Conservation (phyloP, 2,797 vertebrate species). For the Microctenopoma steveboyesi region DNA sequence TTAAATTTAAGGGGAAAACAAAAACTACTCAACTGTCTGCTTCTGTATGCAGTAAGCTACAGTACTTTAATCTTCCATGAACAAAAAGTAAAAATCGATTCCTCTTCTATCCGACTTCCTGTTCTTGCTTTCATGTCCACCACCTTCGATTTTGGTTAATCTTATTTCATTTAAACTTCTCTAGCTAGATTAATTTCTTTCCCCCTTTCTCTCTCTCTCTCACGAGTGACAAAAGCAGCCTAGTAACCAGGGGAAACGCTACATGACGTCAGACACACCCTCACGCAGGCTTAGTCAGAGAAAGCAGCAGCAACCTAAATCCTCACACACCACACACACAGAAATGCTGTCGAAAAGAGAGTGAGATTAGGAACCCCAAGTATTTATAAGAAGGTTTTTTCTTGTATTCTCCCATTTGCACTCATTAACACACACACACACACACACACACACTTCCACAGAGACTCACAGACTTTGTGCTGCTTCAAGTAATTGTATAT, state of each 20-base stretch:
- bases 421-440: slow-evolving; percentile 13
- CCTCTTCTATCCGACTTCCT: background rate
- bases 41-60: background rate
- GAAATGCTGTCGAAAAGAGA: slow-evolving; percentile 11
- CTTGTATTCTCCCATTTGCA: slow-evolving; percentile 50
- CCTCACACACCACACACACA: slow-evolving; percentile 16
- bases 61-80: slow-evolving; percentile 33
- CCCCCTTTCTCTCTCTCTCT: slow-evolving; percentile 1
- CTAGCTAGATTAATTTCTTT: slow-evolving; percentile 31
- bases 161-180: slow-evolving; percentile 23
- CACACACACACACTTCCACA: background rate
- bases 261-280: slow-evolving; percentile 57
- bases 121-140: slow-evolving; percentile 16
- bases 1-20: no score
- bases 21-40: background rate
- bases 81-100: slow-evolving; percentile 22
- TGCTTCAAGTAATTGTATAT: slow-evolving; percentile 62
- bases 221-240: slow-evolving; percentile 39
- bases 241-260: slow-evolving; percentile 58
- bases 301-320: slow-evolving; percentile 50
- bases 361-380: slow-evolving; percentile 49
- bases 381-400: slow-evolving; percentile 46
- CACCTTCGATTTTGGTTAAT: slow-evolving; percentile 7
- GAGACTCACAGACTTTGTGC: slow-evolving; percentile 31
- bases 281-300: slow-evolving; percentile 63